These are phyloP conservation scores for Mormoops blainvillei DNA, from an alignment of 2,113 vertebrate genomes.

Conservation along the genomic window DNA sequence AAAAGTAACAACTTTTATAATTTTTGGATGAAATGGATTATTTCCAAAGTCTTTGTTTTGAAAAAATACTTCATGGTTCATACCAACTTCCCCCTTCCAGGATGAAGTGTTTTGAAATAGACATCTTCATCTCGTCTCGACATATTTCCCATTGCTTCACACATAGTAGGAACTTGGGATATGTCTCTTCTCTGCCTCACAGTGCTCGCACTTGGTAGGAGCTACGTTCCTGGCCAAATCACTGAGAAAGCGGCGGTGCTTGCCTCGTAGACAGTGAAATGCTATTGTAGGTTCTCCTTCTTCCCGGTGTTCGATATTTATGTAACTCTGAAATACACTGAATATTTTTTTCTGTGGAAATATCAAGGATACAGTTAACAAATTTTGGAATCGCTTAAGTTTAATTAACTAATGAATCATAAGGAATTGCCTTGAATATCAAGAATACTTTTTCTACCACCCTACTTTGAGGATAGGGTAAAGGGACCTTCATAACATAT, in stretches of 20 bases:
- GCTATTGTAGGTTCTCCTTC: neutral
- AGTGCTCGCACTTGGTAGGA: neutral
- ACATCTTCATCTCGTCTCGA: neutral
- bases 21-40: neutral
- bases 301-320: neutral
- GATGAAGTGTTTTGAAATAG: neutral
- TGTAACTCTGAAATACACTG: neutral
- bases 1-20: conserved; percentile 1
- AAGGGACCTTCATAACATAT: neutral
- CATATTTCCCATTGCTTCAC: neutral
- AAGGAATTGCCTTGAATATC: neutral
- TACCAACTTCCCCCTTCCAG: neutral
- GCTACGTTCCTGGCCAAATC: neutral
- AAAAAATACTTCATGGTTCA: neutral
- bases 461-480: neutral
- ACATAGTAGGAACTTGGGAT: neutral
- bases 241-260: neutral
- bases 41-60: neutral
- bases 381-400: neutral
- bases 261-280: neutral
- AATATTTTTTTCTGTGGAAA: neutral
- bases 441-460: neutral
- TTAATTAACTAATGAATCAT: neutral
- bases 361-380: neutral
- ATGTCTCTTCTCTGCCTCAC: fast-evolving